These are phyloP conservation scores for Hirtodrosophila duncani DNA, from an alignment of 2,888 invertebrate species.

Conservation along the genomic window DNA sequence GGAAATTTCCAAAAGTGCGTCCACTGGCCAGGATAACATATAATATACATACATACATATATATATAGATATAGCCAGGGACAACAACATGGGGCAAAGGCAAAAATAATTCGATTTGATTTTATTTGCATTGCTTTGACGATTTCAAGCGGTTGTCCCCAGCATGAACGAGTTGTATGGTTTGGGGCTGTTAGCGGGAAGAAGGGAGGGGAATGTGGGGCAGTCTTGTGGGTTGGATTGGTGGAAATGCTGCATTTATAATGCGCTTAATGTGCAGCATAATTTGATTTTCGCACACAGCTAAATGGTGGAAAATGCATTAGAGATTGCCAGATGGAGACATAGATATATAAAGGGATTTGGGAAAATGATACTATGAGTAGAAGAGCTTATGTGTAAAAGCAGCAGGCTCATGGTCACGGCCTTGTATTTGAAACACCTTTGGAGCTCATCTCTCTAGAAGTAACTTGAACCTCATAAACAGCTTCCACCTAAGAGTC, in stretches of 20 bases:
- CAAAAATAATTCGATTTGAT: slow-evolving; percentile 67
- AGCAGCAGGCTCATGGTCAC: too few species aligned
- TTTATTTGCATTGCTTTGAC: slow-evolving; percentile 71
- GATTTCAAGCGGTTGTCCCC: slow-evolving; percentile 41
- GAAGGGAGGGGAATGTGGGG: not conserved
- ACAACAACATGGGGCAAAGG: slow-evolving; percentile 16
- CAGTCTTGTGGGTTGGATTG: not conserved
- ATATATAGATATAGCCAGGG: not conserved
- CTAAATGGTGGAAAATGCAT: slow-evolving; percentile 24
- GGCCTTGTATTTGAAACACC: too few species aligned
- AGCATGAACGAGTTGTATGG: slow-evolving; percentile 15
- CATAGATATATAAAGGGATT: too few species aligned
- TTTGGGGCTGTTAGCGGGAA: slow-evolving; percentile 19
- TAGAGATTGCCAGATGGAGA: too few species aligned
- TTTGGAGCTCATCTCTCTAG: too few species aligned
- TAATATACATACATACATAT: not conserved
- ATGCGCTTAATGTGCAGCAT: slow-evolving; percentile 50
- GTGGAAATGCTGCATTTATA: slow-evolving; percentile 13
- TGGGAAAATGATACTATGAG: too few species aligned
- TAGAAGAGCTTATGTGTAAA: too few species aligned
- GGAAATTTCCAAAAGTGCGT: slow-evolving; percentile 34
- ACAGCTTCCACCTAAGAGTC: too few species aligned
- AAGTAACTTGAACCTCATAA: too few species aligned
- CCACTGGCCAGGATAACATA: slow-evolving; percentile 12
- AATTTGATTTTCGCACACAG: slow-evolving; percentile 44